Evolutionary conservation across 2,888 invertebrate genomes (phyloP).

Genomic region (Gastrophysa polygoni): DNA sequence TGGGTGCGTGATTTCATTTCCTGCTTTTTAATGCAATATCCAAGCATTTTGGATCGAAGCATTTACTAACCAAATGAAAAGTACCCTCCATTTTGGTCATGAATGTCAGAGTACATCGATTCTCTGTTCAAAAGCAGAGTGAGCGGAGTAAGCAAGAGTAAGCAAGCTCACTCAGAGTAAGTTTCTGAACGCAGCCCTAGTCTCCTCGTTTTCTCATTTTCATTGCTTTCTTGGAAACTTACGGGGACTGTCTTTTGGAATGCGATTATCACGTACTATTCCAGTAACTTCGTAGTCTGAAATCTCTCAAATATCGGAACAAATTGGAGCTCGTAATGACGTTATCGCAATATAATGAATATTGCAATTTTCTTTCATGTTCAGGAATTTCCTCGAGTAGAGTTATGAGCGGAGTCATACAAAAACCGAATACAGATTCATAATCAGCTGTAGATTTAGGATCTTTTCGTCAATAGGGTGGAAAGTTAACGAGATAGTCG

Average conservation of each 20-base stretch:
- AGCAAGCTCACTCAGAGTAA: too few species aligned
- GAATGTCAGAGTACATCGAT: neutral
- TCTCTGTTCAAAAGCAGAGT: too few species aligned
- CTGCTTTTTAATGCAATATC: slow-evolving; percentile 17
- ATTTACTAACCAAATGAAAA: slow-evolving; percentile 29
- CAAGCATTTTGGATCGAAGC: slow-evolving; percentile 26
- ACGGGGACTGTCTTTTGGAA: slow-evolving; percentile 21
- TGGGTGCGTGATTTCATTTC: slow-evolving; percentile 13
- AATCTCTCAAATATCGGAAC: neutral
- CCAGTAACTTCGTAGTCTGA: slow-evolving; percentile 36
- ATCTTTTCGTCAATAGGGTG: slow-evolving; percentile 3
- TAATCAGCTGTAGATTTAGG: slow-evolving; percentile 27
- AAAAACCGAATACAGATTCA: slow-evolving; percentile 20
- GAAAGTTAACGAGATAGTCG: slow-evolving; percentile 30
- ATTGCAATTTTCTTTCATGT: neutral
- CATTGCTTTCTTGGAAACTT: neutral
- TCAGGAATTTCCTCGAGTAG: slow-evolving; percentile 25
- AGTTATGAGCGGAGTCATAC: slow-evolving; percentile 23
- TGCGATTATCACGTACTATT: slow-evolving; percentile 36
- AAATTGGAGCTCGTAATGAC: slow-evolving; percentile 23
- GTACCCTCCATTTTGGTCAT: slow-evolving; percentile 8
- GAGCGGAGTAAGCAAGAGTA: too few species aligned
- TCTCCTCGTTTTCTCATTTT: neutral
- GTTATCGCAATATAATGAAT: slow-evolving; percentile 30
- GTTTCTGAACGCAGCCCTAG: too few species aligned